A percentile compares a stretch with the other conserved stretches of the same genome.
These are phyloP conservation scores for Tapirus indicus DNA, from an alignment of 2,797 vertebrate genomes.

Conservation along the genomic window DNA sequence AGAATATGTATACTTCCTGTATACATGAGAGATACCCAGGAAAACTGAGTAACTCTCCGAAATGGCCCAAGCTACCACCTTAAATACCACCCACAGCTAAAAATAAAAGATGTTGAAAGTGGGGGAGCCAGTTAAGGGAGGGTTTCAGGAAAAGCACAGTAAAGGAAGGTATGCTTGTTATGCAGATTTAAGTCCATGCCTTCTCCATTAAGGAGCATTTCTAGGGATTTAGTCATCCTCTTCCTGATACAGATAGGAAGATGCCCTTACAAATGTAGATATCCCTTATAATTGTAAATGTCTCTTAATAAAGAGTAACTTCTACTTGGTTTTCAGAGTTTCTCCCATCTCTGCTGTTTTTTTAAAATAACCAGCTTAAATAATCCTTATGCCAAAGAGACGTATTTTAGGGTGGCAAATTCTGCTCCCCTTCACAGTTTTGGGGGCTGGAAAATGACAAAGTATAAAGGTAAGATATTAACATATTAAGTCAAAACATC, in stretches of 20 bases:
- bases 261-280: background rate
- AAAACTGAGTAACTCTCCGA: background rate
- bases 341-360: background rate
- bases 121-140: background rate
- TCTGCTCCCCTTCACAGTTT: background rate
- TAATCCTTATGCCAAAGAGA: background rate
- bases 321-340: background rate
- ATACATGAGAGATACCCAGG: background rate
- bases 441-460: background rate
- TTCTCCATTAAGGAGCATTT: background rate
- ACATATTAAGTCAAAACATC: conserved; percentile 36
- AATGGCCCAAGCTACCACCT: background rate
- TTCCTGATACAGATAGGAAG: background rate
- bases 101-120: background rate
- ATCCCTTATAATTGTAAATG: background rate
- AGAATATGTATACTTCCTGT: background rate
- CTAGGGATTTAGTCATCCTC: background rate
- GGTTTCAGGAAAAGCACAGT: background rate
- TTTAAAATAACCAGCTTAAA: background rate
- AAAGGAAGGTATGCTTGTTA: background rate
- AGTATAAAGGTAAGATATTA: background rate
- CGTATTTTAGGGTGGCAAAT: background rate
- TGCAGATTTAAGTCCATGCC: background rate
- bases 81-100: background rate
- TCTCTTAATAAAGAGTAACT: background rate